Base-by-base conservation (phyloP, 1,140 invertebrate species). In the Orchesella cincta region DNA sequence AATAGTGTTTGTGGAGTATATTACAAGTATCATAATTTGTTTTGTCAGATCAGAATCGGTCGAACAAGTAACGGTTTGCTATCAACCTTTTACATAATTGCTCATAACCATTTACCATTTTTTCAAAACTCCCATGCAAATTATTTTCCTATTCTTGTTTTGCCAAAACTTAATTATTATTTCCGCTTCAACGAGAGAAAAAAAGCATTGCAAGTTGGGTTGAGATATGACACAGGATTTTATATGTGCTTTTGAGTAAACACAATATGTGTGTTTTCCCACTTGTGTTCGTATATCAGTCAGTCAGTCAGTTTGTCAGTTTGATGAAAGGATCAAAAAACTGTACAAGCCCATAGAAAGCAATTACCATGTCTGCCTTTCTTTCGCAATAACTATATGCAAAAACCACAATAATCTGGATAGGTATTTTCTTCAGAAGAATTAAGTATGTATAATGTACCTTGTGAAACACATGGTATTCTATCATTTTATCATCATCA, bases 11-110 rank as follows among this genome's bases (percentile, higher is more conserved):
- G 20, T 12, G 8, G 23, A 57, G 12, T 12, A n/a, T 57, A 23
- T 26, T 57, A 14, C 3, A n/a, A 3, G 5, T 57, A 57, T n/a
- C 52, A 57, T 18, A 26, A 57, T 26, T 57, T 57, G 52, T n/a
- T 18, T 57, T 18, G 5, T n/a, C 23, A 57, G 52, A 57, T 57
- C 52, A 57, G n/a, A 57, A 57, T 57, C 52, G 23, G 52, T n/a
- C 52, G 23, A 57, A 3, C 8, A 57, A n/a, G 14, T 57, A 57
- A 57, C 52, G 52, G 52, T 57, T 3, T 14, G 3, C 52, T 18
- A 57, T 57, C 52, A 57, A n/a, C n/a, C n/a, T n/a, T 57, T 57
- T 57, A 57, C 52, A 57, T 57, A 57, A 57, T 57, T 57, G 23
- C 52, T 57, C 12, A 18, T n/a, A 57, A 14, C 12, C 39, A 12